Percentiles rank a stretch among this genome's conserved stretches.
Conservation (phyloP, 2,888 invertebrate species). For the Pyrochroa serraticornis region DNA sequence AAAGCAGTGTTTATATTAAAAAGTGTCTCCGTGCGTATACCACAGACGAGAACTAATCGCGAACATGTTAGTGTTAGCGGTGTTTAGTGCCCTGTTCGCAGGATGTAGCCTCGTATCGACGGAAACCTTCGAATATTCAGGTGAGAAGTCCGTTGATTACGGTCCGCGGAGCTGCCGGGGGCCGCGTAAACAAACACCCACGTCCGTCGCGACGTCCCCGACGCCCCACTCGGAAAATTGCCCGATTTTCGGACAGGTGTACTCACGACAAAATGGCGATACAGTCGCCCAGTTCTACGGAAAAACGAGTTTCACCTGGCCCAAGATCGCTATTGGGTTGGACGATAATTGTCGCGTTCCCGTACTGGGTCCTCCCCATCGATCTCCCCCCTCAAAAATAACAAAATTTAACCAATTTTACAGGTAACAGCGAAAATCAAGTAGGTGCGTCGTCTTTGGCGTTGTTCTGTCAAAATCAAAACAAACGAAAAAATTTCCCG, state of each 20-base stretch:
- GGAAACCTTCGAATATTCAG: constrained; percentile 22
- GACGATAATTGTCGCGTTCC: not conserved
- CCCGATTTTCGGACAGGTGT: constrained; percentile 7
- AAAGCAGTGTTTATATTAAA: constrained; percentile 26
- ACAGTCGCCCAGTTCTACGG: constrained; percentile 6
- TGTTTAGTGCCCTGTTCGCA: constrained; percentile 14
- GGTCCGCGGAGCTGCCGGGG: not conserved
- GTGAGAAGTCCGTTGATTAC: constrained; percentile 12
- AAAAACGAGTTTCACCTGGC: constrained; percentile 27
- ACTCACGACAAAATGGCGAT: constrained; percentile 27
- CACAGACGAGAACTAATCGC: not conserved
- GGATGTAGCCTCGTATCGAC: constrained; percentile 13
- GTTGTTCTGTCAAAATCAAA: too few species aligned
- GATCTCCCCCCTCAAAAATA: not conserved
- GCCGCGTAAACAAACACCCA: not conserved
- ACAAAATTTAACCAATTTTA: too few species aligned
- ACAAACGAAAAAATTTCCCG: too few species aligned
- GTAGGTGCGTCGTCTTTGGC: too few species aligned
- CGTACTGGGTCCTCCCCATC: not conserved
- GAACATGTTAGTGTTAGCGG: constrained; percentile 7
- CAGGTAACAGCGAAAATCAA: too few species aligned
- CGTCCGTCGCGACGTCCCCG: constrained; percentile 1
- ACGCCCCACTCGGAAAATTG: not conserved
- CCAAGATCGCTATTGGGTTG: not conserved
- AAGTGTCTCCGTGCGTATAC: constrained; percentile 14